A percentile compares a stretch with the other conserved stretches of the same genome.
Evolutionary conservation across 2,797 vertebrate genomes (phyloP).

Genomic region (Darevskia nairensis): DNA sequence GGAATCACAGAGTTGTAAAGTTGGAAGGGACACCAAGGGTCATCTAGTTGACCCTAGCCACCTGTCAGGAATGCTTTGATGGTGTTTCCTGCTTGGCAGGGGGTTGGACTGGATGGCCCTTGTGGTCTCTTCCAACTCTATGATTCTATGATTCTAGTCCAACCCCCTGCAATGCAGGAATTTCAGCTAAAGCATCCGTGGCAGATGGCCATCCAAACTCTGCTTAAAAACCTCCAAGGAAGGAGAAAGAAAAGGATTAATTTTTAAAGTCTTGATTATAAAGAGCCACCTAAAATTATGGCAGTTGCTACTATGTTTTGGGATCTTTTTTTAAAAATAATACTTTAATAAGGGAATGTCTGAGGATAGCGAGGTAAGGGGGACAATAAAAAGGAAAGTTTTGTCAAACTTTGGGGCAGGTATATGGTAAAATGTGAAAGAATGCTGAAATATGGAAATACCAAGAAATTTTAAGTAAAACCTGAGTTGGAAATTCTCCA

Average conservation of each 20-base stretch:
- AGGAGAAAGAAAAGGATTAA: neutral
- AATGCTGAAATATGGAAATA: neutral
- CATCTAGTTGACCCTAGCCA: no score
- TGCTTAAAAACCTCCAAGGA: neutral
- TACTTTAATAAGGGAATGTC: neutral
- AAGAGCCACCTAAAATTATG: neutral
- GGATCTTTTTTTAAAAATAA: neutral
- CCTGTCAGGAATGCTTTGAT: no score
- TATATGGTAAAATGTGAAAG: neutral
- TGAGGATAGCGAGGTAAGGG: neutral
- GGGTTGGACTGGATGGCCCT: no score
- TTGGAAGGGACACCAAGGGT: no score
- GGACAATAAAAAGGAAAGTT: neutral
- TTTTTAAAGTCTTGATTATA: neutral
- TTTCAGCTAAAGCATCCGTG: no score
- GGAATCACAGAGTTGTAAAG: no score
- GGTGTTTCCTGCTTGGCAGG: no score
- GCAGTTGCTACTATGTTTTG: neutral
- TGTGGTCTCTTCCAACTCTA: no score
- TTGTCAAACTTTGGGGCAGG: neutral
- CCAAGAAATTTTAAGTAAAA: neutral
- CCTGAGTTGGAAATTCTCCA: neutral
- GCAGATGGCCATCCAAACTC: no score
- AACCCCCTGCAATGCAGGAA: no score
- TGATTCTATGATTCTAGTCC: no score